Conservation (phyloP, 2,113 vertebrate genomes). For the Clarias macrocephalus region DNA sequence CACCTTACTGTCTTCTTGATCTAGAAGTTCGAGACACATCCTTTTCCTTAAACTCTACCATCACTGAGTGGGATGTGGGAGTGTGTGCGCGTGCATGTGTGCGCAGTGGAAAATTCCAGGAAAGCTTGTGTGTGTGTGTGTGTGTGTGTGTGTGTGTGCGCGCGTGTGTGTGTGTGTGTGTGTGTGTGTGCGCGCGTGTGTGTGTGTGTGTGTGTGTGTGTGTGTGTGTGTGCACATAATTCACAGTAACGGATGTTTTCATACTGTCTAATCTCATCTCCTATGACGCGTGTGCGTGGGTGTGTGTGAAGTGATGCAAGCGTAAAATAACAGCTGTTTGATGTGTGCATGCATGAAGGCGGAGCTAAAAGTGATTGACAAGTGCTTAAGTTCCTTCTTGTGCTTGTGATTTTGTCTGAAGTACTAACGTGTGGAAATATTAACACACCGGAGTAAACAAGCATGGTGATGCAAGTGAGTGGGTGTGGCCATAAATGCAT, state of each 20-base stretch:
- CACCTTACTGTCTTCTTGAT: not conserved
- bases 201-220: not conserved
- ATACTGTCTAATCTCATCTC: conserved; percentile 16
- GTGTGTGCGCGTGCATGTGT: conserved; percentile 36
- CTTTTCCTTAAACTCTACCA: conserved; percentile 29
- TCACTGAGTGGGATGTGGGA: conserved; percentile 9
- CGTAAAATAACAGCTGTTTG: too few species aligned
- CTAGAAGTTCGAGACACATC: conserved; percentile 1
- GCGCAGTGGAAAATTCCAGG: not conserved
- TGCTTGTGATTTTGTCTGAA: not conserved
- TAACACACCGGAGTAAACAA: not conserved
- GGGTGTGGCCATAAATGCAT: not conserved
- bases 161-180: conserved; percentile 37
- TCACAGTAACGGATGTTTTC: not conserved
- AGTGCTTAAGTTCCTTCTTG: not conserved
- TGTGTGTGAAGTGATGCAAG: conserved; percentile 11
- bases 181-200: conserved; percentile 22
- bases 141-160: conserved; percentile 27
- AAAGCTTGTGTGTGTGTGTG: conserved; percentile 20
- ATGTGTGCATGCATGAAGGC: not conserved
- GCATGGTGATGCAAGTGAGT: conserved; percentile 13
- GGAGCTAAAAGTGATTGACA: not conserved
- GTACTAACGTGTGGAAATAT: not conserved
- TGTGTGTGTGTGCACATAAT: not conserved
- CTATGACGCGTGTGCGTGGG: conserved; percentile 1